Evolutionary conservation across 1,140 invertebrate species (phyloP).

Genomic region (Panonychus citri): DNA sequence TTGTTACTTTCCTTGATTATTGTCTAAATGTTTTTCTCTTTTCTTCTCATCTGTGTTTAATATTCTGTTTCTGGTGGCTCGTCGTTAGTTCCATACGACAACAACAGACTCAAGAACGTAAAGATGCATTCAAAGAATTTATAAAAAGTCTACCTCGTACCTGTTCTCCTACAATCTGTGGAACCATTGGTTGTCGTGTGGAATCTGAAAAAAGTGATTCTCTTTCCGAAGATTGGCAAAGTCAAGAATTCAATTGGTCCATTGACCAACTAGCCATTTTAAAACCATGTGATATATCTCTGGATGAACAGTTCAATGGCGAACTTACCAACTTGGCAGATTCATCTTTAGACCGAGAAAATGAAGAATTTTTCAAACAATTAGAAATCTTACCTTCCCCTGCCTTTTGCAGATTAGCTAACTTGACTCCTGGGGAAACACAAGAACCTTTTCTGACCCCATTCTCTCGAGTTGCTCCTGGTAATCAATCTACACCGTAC

Average conservation of each 20-base stretch:
- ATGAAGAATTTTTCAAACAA: constrained; percentile 3
- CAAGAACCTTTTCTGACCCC: not conserved
- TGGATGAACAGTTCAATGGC: not conserved
- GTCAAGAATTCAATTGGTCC: constrained; percentile 3
- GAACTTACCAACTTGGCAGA: not conserved
- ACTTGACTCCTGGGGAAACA: not conserved
- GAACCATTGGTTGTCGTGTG: not conserved
- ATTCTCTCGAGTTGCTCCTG: not conserved
- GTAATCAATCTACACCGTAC: not conserved
- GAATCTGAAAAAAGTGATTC: not conserved
- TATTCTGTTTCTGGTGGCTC: no score
- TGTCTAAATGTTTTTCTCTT: no score
- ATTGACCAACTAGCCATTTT: constrained; percentile 6
- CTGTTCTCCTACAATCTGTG: not conserved
- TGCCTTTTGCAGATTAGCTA: not conserved
- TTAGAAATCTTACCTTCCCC: constrained; percentile 2
- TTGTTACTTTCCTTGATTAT: no score
- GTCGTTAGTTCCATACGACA: no score
- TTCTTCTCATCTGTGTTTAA: no score
- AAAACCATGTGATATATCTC: constrained; percentile 4
- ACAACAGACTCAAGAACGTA: not conserved
- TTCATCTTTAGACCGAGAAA: not conserved
- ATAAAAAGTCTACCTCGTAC: not conserved
- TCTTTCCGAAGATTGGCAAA: not conserved
- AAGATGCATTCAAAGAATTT: not conserved